phyloP scores from a whole-genome alignment of 2,113 vertebrate species.

The Muntiacus reevesi region DNA sequence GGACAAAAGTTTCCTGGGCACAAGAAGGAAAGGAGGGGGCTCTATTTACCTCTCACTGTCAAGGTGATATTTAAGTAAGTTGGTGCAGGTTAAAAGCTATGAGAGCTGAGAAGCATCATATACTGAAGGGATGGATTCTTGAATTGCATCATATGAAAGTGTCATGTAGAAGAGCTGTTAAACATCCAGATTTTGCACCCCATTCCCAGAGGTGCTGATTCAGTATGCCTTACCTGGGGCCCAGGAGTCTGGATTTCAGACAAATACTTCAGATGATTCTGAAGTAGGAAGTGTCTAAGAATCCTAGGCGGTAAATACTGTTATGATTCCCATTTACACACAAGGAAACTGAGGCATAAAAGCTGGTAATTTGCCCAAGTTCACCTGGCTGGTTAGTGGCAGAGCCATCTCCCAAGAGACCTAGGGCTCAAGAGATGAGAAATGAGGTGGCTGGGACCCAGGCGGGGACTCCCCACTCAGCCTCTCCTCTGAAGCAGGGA shows the following conservation, averaged over 20 bases:
- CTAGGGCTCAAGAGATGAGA: background rate
- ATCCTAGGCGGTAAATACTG: background rate
- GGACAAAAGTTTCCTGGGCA: background rate
- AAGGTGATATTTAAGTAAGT: background rate
- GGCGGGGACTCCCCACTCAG: rapidly evolving
- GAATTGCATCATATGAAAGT: background rate
- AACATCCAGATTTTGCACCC: background rate
- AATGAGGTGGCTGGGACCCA: background rate
- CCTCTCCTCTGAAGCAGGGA: background rate
- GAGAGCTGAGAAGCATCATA: background rate
- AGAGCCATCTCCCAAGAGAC: background rate
- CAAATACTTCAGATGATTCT: background rate
- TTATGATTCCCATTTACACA: background rate
- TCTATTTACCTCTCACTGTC: background rate
- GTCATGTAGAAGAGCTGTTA: background rate
- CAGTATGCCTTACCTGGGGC: background rate
- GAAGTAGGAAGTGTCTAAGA: background rate
- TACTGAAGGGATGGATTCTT: background rate
- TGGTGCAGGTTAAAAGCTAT: background rate
- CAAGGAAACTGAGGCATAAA: background rate
- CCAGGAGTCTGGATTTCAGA: background rate
- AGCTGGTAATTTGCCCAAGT: background rate
- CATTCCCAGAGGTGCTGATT: background rate
- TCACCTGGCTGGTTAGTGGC: background rate
- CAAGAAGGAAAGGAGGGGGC: background rate